Conservation (phyloP, 2,113 vertebrate species). For the Isichthys henryi region DNA sequence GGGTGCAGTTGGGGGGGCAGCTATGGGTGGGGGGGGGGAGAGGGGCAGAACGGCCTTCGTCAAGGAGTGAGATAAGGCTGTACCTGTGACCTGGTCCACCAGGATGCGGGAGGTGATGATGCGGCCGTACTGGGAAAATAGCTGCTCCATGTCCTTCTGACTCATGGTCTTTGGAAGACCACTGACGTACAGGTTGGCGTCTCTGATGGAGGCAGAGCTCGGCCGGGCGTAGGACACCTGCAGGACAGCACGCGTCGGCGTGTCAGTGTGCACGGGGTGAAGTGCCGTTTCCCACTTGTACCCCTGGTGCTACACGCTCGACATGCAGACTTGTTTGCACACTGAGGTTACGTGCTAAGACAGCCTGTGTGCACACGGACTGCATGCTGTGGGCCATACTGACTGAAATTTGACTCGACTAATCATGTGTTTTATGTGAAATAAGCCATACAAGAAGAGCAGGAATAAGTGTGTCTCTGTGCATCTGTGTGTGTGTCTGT, state of each 20-base stretch:
- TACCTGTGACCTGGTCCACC: slow-evolving; percentile 93
- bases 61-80: slow-evolving; percentile 37
- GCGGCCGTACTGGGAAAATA: slow-evolving; percentile 90
- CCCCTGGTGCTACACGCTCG: neutral
- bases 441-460: neutral
- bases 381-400: neutral
- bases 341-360: neutral
- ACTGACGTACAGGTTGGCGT: slow-evolving; percentile 90
- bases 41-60: too few species aligned
- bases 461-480: neutral
- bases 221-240: slow-evolving; percentile 89
- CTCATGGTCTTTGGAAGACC: slow-evolving; percentile 93
- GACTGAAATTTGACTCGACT: neutral
- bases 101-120: slow-evolving; percentile 94
- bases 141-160: slow-evolving; percentile 93
- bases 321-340: neutral
- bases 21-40: neutral
- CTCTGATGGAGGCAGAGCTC: slow-evolving; percentile 88
- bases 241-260: slow-evolving; percentile 9
- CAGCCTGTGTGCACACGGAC: neutral
- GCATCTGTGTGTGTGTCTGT: neutral
- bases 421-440: neutral
- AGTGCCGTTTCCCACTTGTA: neutral
- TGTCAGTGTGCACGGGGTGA: neutral
- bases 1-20: neutral